phyloP scores from a whole-genome alignment of 2,797 vertebrate genomes.

The Holocentrus rufus region DNA sequence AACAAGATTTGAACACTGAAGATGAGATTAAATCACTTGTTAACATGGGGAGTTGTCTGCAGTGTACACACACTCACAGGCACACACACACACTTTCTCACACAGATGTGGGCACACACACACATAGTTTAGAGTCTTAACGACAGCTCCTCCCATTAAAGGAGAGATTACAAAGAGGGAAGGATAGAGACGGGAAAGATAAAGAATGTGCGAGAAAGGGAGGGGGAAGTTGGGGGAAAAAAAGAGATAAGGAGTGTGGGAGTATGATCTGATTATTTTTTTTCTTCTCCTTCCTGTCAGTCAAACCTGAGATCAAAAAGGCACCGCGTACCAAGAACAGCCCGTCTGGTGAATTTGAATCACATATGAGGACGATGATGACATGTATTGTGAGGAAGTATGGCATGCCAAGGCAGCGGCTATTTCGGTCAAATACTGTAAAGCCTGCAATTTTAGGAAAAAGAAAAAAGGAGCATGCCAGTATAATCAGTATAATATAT shows the following conservation, averaged over 20 bases:
- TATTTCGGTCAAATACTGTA: constrained; percentile 4
- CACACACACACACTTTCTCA: neutral
- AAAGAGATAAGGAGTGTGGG: neutral
- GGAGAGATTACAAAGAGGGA: constrained; percentile 32
- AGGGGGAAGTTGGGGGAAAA: neutral
- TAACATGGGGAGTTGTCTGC: too few species aligned
- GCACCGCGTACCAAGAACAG: neutral
- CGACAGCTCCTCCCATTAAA: constrained; percentile 19
- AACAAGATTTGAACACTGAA: too few species aligned
- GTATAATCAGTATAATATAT: constrained; percentile 46
- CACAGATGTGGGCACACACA: neutral
- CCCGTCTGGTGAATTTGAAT: neutral
- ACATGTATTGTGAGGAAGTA: constrained; percentile 16
- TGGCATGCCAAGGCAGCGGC: constrained; percentile 20
- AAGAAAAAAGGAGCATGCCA: constrained; percentile 12
- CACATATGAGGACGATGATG: neutral
- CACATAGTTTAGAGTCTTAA: neutral
- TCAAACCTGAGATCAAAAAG: too few species aligned
- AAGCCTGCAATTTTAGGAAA: constrained; percentile 51
- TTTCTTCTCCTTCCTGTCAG: too few species aligned
- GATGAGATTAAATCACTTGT: too few species aligned
- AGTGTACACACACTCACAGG: constrained; percentile 1
- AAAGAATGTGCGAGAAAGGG: too few species aligned
- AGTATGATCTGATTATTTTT: constrained; percentile 8
- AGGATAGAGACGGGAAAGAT: neutral